Percentiles rank a stretch among this genome's conserved stretches.
Conservation (phyloP, 64 coral and sea anemone species). For the Porites lutea region DNA sequence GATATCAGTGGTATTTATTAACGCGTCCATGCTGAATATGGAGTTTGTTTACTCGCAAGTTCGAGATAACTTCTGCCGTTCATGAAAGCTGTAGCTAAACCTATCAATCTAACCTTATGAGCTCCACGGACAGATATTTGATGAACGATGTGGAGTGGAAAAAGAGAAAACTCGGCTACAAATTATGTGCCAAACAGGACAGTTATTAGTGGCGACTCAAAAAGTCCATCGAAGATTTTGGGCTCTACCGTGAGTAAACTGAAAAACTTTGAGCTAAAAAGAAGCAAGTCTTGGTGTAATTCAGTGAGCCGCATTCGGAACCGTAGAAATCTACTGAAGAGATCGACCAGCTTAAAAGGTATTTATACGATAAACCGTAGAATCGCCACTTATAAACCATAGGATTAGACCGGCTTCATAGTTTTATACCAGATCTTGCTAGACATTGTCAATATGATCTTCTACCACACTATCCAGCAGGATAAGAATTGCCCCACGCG, state of each 20-base stretch:
- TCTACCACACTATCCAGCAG: too few species aligned
- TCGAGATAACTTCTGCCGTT: background rate
- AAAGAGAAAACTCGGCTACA: background rate
- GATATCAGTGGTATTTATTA: background rate
- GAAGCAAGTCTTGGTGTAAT: constrained; percentile 7
- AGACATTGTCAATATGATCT: too few species aligned
- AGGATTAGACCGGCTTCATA: too few species aligned
- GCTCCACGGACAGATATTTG: background rate
- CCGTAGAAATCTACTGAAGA: background rate
- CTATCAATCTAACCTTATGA: background rate
- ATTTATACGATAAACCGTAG: background rate
- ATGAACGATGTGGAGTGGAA: background rate
- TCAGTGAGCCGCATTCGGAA: constrained; percentile 1
- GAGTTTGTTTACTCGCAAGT: background rate
- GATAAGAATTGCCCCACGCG: too few species aligned
- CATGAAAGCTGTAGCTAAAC: background rate
- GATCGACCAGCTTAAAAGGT: background rate
- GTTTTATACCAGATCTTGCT: too few species aligned
- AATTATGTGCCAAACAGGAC: background rate
- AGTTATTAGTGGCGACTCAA: background rate
- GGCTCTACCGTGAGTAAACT: background rate
- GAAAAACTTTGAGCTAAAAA: constrained; percentile 12
- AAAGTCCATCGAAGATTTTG: background rate
- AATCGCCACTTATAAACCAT: too few species aligned
- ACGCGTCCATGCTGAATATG: background rate